Evolutionary conservation across 2,888 invertebrate species (phyloP).

Genomic region (Rhabditoides inermis): DNA sequence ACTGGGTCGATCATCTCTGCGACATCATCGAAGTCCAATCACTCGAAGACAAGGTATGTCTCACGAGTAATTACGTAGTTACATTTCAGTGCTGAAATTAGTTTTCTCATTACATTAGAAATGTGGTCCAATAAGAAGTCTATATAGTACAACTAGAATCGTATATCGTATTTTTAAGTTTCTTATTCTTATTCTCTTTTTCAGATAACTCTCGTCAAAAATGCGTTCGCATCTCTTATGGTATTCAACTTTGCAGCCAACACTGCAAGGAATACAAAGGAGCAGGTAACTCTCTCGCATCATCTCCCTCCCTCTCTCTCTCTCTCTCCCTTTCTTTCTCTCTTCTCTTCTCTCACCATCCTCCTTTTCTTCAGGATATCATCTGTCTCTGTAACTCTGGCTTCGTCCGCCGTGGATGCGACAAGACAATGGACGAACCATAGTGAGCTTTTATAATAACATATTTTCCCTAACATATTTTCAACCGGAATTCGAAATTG

Average conservation of each 20-base stretch:
- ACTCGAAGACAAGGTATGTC: constrained; percentile 40
- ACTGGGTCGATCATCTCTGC: constrained; percentile 49
- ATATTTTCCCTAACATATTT: too few species aligned
- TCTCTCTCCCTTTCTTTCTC: neutral
- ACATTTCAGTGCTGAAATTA: neutral
- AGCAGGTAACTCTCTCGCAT: too few species aligned
- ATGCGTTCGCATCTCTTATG: constrained; percentile 44
- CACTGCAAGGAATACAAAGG: constrained; percentile 30
- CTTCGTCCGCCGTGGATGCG: constrained; percentile 35
- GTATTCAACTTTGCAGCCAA: constrained; percentile 31
- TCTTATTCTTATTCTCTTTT: neutral
- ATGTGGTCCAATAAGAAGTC: neutral
- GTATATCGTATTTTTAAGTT: neutral
- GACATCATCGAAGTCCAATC: constrained; percentile 48
- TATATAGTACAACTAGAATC: neutral
- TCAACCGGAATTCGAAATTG: too few species aligned
- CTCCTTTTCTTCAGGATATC: constrained; percentile 20
- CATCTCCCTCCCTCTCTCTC: neutral
- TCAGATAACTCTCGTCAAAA: constrained; percentile 43
- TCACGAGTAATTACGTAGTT: too few species aligned
- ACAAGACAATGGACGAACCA: constrained; percentile 32
- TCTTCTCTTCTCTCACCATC: neutral
- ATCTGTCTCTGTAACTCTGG: constrained; percentile 45
- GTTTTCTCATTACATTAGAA: neutral
- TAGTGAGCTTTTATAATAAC: too few species aligned